These are phyloP conservation scores for Origma solitaria DNA, from an alignment of 2,113 vertebrate species.

Conservation along the genomic window DNA sequence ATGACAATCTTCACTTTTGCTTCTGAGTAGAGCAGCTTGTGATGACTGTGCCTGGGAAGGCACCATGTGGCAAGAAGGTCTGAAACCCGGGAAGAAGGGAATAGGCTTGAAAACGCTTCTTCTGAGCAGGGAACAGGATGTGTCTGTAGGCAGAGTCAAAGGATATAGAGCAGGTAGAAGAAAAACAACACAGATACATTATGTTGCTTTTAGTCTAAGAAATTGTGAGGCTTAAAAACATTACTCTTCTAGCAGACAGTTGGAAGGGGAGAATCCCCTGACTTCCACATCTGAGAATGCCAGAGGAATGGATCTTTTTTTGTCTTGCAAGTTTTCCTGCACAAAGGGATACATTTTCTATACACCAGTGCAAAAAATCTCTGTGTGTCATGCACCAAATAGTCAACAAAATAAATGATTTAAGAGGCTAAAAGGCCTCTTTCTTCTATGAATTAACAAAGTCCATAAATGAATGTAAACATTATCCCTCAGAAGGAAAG, in stretches of 20 bases:
- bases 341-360: background rate
- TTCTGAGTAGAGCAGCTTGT: background rate
- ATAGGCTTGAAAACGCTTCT: background rate
- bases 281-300: background rate
- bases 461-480: background rate
- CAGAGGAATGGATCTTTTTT: background rate
- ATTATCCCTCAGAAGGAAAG: conserved; percentile 7
- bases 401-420: background rate
- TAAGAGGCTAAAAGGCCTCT: conserved; percentile 13
- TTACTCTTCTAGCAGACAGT: background rate
- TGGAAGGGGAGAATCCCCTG: background rate
- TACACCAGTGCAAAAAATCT: background rate
- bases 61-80: background rate
- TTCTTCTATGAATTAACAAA: conserved; percentile 24
- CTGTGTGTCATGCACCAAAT: background rate
- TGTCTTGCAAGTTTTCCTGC: background rate
- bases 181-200: background rate
- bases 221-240: background rate
- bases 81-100: background rate
- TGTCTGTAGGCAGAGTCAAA: background rate
- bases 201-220: background rate
- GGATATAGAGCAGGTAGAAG: background rate
- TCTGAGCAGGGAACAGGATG: background rate
- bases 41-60: background rate
- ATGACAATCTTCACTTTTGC: background rate